phyloP scores from a whole-genome alignment of 2,888 invertebrate genomes.

The Drosophila mimetica region DNA sequence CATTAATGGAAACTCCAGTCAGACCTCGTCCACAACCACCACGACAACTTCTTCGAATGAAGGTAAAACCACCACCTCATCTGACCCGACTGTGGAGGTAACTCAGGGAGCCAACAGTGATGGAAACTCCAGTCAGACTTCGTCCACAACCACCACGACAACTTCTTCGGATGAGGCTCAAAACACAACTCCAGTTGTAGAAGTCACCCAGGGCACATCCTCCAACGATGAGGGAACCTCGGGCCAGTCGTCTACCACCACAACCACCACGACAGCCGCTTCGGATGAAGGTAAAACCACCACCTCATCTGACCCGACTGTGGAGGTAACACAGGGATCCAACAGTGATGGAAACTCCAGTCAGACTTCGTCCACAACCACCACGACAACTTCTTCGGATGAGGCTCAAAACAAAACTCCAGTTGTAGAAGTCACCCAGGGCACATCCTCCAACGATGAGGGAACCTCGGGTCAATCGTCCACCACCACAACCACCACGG shows the following conservation, averaged over 20 bases:
- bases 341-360: neutral
- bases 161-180: neutral
- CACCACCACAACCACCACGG: neutral
- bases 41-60: neutral
- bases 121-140: neutral
- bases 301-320: neutral
- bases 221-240: neutral
- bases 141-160: neutral
- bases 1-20: neutral
- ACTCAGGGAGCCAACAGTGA: neutral
- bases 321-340: neutral
- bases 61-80: neutral
- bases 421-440: neutral
- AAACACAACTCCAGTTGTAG: neutral
- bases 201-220: neutral
- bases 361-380: neutral
- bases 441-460: too few species aligned
- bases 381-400: neutral
- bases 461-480: neutral
- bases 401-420: neutral
- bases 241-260: neutral
- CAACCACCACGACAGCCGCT: neutral
- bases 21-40: neutral
- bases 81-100: neutral
- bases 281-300: neutral